Percentiles rank a stretch among this genome's conserved stretches.
These are phyloP conservation scores for Gracilinanus agilis DNA, from an alignment of 2,113 vertebrate species.

Conservation along the genomic window DNA sequence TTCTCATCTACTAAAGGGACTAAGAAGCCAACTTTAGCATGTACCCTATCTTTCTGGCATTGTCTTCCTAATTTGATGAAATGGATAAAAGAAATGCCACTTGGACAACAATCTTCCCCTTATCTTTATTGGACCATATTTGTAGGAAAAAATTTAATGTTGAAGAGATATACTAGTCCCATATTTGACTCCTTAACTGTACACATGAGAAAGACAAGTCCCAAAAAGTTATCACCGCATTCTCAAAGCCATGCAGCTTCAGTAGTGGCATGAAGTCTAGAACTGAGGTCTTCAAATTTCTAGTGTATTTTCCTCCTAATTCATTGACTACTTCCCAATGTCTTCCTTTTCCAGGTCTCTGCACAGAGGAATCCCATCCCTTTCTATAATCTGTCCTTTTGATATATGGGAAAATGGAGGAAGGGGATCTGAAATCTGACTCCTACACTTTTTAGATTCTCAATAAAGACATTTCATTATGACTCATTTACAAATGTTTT, in stretches of 20 bases:
- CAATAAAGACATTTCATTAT: background rate
- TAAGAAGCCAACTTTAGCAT: background rate
- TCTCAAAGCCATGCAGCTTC: background rate
- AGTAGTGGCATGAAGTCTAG: background rate
- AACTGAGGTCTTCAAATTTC: background rate
- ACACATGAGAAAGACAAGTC: background rate
- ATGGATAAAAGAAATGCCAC: background rate
- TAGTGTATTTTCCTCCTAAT: background rate
- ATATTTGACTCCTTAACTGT: background rate
- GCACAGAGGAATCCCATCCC: background rate
- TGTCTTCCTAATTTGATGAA: background rate
- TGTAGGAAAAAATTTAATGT: background rate
- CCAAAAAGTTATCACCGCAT: background rate
- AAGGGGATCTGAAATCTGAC: background rate
- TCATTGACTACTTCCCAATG: background rate
- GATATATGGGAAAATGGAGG: background rate
- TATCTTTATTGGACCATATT: background rate
- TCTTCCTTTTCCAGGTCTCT: accelerated
- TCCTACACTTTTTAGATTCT: background rate
- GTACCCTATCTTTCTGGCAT: background rate
- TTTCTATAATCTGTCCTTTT: background rate
- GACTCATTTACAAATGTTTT: background rate
- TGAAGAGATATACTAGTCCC: background rate
- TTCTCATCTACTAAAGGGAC: background rate
- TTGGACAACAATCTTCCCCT: background rate